Base-by-base conservation (phyloP, 2,888 invertebrate genomes). In the Meloe dianella region DNA sequence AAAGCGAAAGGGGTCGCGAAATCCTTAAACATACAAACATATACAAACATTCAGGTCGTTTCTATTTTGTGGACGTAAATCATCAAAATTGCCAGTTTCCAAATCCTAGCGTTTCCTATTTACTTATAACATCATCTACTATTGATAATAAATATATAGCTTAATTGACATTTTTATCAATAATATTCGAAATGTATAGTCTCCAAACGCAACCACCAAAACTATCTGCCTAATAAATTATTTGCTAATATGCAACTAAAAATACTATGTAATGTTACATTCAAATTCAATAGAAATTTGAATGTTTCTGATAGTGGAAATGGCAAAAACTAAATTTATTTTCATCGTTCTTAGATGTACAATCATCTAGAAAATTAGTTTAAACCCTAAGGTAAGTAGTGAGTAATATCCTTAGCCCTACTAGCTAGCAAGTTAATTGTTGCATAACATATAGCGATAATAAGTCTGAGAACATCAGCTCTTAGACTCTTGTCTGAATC, bases 341-440 rank as follows among this genome's bases (percentile, higher is more conserved):
- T 30, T 30, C 30, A 17, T 61, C 7, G n/a, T 17, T 17, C 41
- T 41, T 1, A 1, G 35, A 68, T 63, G 66, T 61, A 66, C 60
- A 68, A 68, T 65, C 63, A 66, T 65, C 61, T 65, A 73, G 69
- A 78, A 82, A 82, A 84, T 83, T 83, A 81, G 81, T 81, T 80
- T 82, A 82, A 82, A 81, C 80, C 81, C 78, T 73, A 75, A 82
- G 79, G 81, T 82, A 83, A 83, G 82, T 83, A 83, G 81, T 79
- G 79, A 81, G 82, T 83, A 84, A 83, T 83, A 83, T 82, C 83
- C 82, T 83, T 83, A 84, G 83, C 79, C 80, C 79, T 47, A 79
- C 77, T 41, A 41, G n/a, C 41, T 41, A 41, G 3, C 73, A 73
- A 79, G 80, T 80, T 84, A 84, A 84, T 83, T 84, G 83, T 84